phyloP scores from a whole-genome alignment of 2,888 invertebrate genomes.

The Keiferia lycopersicella region DNA sequence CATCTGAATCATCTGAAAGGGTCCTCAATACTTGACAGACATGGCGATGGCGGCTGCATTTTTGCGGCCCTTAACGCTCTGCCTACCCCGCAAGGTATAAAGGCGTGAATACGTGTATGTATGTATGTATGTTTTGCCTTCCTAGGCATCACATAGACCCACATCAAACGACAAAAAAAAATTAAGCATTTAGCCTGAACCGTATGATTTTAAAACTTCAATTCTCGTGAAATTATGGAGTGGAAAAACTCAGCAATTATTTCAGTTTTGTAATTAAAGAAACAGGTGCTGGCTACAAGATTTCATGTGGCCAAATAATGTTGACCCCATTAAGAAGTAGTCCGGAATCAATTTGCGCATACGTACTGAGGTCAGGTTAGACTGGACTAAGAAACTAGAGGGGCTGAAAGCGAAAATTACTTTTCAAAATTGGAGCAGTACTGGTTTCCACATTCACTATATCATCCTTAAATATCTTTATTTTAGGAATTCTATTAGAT shows the following conservation, averaged over 20 bases:
- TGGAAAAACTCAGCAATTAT: slow-evolving; percentile 5
- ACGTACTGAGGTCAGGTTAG: background rate
- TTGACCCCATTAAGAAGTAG: background rate
- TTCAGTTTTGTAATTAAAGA: slow-evolving; percentile 1
- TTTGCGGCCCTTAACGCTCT: no score
- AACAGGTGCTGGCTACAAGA: slow-evolving; percentile 12
- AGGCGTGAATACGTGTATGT: no score
- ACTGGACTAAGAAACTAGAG: background rate
- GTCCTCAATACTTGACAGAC: no score
- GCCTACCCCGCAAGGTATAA: no score
- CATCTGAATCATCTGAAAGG: no score
- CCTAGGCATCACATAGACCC: no score
- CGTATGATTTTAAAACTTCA: background rate
- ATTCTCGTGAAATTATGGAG: background rate
- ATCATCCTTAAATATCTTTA: background rate
- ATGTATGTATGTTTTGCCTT: no score
- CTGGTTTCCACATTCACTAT: background rate
- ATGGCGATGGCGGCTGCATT: no score
- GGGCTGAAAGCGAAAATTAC: slow-evolving; percentile 5
- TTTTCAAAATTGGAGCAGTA: slow-evolving; percentile 7
- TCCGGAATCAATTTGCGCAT: background rate
- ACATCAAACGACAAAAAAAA: no score
- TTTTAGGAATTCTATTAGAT: background rate
- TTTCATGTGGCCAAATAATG: slow-evolving; percentile 5
- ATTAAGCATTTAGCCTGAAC: background rate